Conservation (phyloP, 2,797 vertebrate genomes). For the Podarcis lilfordi region DNA sequence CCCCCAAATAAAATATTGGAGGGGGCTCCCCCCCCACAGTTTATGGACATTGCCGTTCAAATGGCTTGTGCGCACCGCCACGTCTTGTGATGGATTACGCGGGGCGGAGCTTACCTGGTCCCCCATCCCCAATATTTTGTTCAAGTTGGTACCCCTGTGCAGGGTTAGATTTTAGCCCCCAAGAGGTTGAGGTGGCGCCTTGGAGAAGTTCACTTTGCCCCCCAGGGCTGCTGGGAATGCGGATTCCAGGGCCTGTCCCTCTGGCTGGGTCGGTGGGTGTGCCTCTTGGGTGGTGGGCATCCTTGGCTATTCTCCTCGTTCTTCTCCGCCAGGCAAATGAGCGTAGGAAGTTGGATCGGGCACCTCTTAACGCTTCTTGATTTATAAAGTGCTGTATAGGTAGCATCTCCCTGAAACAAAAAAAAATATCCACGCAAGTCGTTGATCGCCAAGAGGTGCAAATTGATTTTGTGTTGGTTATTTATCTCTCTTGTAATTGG, state of each 20-base stretch:
- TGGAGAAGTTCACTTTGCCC: background rate
- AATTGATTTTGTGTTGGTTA: background rate
- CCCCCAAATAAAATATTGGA: too few species aligned
- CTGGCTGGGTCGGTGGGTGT: too few species aligned
- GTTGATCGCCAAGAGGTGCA: background rate
- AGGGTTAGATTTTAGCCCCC: background rate
- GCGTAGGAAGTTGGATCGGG: background rate
- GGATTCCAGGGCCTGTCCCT: background rate
- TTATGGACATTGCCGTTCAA: background rate
- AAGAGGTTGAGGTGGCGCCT: too few species aligned
- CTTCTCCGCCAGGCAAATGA: background rate
- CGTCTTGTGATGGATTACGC: too few species aligned
- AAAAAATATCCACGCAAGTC: background rate
- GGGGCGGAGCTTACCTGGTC: too few species aligned
- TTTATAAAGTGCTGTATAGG: background rate
- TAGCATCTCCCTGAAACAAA: background rate
- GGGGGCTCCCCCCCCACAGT: background rate
- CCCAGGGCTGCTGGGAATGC: background rate
- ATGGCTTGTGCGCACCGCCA: too few species aligned
- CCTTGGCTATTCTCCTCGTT: background rate
- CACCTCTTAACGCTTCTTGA: background rate
- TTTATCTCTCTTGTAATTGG: too few species aligned
- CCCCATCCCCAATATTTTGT: too few species aligned
- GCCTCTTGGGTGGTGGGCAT: background rate
- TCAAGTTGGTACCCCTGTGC: too few species aligned